Conservation (phyloP, 2,888 invertebrate species). For the Epinotia nisella region DNA sequence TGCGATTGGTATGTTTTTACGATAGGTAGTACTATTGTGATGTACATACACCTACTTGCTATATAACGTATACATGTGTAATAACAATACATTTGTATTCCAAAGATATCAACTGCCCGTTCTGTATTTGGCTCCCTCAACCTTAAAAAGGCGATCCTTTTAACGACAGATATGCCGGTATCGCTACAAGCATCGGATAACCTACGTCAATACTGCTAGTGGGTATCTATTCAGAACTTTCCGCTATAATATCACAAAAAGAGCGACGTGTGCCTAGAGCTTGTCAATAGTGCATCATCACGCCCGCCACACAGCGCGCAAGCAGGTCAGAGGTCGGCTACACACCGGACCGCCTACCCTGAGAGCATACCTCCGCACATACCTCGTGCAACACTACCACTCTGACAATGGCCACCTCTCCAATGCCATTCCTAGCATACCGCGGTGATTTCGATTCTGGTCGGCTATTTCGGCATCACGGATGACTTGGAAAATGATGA, state of each 20-base stretch:
- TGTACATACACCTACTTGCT: background rate
- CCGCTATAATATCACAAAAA: slow-evolving; percentile 49
- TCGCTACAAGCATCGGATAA: slow-evolving; percentile 16
- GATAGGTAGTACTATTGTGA: no score
- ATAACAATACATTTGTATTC: background rate
- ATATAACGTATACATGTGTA: background rate
- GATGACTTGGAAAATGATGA: slow-evolving; percentile 75
- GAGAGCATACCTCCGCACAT: slow-evolving; percentile 64
- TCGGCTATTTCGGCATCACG: slow-evolving; percentile 57
- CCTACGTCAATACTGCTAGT: slow-evolving; percentile 35
- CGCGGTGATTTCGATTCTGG: slow-evolving; percentile 46
- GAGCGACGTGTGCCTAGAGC: slow-evolving; percentile 47
- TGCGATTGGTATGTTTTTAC: background rate
- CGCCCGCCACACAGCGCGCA: slow-evolving; percentile 67
- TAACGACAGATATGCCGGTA: slow-evolving; percentile 4
- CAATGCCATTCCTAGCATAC: slow-evolving; percentile 47
- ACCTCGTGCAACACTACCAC: slow-evolving; percentile 54
- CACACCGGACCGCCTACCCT: slow-evolving; percentile 71
- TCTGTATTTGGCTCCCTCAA: slow-evolving; percentile 12
- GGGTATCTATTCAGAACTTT: slow-evolving; percentile 49
- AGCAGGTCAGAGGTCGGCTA: slow-evolving; percentile 72
- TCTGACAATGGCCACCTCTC: slow-evolving; percentile 44
- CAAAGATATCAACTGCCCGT: background rate
- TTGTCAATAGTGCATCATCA: slow-evolving; percentile 67
- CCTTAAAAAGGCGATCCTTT: slow-evolving; percentile 14